phyloP scores from a whole-genome alignment of 2,113 vertebrate genomes.

The Phylloscopus trochilus region DNA sequence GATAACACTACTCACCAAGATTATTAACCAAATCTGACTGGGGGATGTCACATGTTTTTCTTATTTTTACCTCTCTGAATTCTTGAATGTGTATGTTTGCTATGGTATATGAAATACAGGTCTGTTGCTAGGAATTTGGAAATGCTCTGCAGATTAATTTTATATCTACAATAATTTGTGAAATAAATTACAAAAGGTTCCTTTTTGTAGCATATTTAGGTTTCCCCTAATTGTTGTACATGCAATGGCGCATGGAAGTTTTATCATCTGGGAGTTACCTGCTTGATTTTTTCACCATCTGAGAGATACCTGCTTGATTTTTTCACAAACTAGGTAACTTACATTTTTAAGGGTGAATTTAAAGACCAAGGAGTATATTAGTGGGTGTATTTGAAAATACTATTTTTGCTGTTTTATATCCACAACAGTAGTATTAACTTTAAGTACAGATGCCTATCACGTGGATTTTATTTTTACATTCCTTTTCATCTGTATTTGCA shows the following conservation, averaged over 20 bases:
- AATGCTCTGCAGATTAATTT: neutral
- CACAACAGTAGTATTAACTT: neutral
- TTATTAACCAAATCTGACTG: neutral
- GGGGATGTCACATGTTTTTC: neutral
- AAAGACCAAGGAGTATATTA: neutral
- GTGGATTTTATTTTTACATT: neutral
- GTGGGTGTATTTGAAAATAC: neutral
- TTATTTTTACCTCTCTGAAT: neutral
- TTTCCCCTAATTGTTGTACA: neutral
- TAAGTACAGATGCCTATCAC: neutral
- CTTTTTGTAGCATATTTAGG: neutral
- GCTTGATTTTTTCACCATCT: neutral
- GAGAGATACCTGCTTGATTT: neutral
- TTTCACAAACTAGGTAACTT: neutral
- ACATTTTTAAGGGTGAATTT: neutral
- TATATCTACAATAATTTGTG: neutral
- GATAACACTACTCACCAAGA: neutral
- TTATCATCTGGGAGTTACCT: neutral
- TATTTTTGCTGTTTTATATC: neutral
- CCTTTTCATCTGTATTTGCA: neutral
- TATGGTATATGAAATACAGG: neutral
- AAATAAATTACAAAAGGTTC: neutral
- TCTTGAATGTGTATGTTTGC: neutral
- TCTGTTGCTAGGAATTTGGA: neutral
- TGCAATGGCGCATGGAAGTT: neutral